Percentiles rank a stretch among this genome's conserved stretches.
These are phyloP conservation scores for Chesias legatella DNA, from an alignment of 2,888 invertebrate species.

Conservation along the genomic window DNA sequence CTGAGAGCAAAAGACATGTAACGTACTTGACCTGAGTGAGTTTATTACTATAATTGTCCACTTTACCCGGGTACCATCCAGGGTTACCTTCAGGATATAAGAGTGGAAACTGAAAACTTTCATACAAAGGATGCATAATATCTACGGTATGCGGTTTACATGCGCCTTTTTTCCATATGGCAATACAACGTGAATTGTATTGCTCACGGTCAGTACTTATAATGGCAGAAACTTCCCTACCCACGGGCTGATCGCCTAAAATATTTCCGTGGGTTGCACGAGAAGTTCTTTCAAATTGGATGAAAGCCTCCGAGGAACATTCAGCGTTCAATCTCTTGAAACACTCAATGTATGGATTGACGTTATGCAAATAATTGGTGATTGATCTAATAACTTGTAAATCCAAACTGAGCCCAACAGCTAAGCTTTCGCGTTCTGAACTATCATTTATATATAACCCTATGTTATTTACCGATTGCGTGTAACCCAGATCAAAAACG, in stretches of 20 bases:
- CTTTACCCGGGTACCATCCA: slow-evolving; percentile 4
- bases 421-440: not conserved
- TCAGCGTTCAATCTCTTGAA: slow-evolving; percentile 1
- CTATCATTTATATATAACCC: no score
- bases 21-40: slow-evolving; percentile 4
- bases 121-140: slow-evolving; percentile 1
- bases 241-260: not conserved
- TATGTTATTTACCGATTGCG: not conserved
- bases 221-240: slow-evolving; percentile 1
- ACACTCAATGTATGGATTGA: slow-evolving; percentile 3
- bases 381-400: not conserved
- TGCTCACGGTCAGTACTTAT: slow-evolving; percentile 1
- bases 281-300: slow-evolving; percentile 1
- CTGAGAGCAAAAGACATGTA: not conserved
- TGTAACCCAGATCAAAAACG: slow-evolving; percentile 5
- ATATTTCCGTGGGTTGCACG: slow-evolving; percentile 1
- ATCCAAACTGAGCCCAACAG: not conserved
- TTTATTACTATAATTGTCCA: slow-evolving; percentile 1
- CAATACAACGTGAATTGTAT: slow-evolving; percentile 9
- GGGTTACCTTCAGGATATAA: slow-evolving; percentile 5
- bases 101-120: not conserved
- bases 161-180: slow-evolving; percentile 17
- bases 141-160: slow-evolving; percentile 1
- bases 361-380: not conserved
- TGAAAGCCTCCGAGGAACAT: not conserved